A percentile compares a stretch with the other conserved stretches of the same genome.
Evolutionary conservation across 2,888 invertebrate species (phyloP).

Genomic region (Ormyrus pomaceus): DNA sequence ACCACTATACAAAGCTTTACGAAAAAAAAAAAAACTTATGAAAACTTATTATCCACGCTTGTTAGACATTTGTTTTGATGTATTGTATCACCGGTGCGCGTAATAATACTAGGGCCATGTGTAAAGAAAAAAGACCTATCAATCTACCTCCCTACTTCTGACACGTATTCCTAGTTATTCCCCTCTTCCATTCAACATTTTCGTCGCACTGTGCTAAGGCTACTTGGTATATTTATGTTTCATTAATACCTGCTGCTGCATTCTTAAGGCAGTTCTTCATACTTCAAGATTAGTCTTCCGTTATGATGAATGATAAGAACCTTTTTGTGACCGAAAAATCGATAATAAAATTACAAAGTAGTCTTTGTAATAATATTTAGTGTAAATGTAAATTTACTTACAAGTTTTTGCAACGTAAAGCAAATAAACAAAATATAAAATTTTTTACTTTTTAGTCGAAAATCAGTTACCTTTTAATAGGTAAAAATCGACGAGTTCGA

Average conservation of each 20-base stretch:
- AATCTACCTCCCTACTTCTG: conserved; percentile 5
- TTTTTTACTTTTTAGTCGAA: too few species aligned
- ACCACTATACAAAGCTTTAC: too few species aligned
- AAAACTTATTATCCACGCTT: neutral
- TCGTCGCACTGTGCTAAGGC: neutral
- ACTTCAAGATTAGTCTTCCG: too few species aligned
- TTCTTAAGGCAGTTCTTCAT: neutral
- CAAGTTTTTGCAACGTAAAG: too few species aligned
- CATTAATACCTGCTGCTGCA: neutral
- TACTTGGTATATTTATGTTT: neutral
- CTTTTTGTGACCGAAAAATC: too few species aligned
- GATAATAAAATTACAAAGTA: too few species aligned
- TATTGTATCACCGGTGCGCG: neutral
- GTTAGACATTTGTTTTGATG: neutral
- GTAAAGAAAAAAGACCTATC: neutral
- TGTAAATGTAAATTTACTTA: too few species aligned
- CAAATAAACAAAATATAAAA: too few species aligned
- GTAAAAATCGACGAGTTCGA: too few species aligned
- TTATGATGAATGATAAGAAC: too few species aligned
- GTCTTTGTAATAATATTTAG: too few species aligned
- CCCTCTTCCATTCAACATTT: neutral
- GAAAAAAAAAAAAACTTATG: neutral
- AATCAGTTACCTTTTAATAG: too few species aligned
- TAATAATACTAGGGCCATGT: neutral
- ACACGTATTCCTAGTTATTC: neutral